These are phyloP conservation scores for Oplegnathus fasciatus DNA, from an alignment of 2,113 vertebrate genomes.

Conservation along the genomic window DNA sequence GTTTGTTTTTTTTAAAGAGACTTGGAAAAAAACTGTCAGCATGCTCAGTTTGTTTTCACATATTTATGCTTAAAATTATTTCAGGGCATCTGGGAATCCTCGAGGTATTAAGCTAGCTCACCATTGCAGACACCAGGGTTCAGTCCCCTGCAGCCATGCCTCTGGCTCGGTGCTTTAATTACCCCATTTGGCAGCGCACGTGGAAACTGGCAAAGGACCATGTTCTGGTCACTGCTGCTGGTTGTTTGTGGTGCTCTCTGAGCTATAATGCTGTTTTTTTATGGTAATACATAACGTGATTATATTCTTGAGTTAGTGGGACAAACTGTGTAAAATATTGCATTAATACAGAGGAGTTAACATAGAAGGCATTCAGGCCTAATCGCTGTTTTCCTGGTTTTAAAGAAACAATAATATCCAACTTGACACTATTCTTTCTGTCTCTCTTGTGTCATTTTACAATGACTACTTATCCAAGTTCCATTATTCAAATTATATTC, in stretches of 20 bases:
- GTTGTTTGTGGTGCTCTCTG: conserved; percentile 18
- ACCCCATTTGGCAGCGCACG: conserved; percentile 37
- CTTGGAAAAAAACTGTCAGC: neutral
- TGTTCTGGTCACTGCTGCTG: conserved; percentile 38
- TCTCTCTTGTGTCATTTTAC: conserved; percentile 10
- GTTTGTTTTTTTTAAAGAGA: neutral
- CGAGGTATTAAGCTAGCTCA: neutral
- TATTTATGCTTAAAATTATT: conserved; percentile 19
- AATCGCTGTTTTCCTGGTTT: neutral
- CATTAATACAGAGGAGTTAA: conserved; percentile 1
- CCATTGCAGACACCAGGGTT: conserved; percentile 15
- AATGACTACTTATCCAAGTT: neutral
- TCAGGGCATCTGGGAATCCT: conserved; percentile 5
- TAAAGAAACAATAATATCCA: conserved; percentile 3
- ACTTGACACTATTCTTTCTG: neutral
- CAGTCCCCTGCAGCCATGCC: conserved; percentile 50
- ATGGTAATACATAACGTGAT: conserved; percentile 19
- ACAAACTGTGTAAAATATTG: neutral
- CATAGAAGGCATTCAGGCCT: neutral
- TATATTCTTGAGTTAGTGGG: neutral
- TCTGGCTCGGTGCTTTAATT: conserved; percentile 50
- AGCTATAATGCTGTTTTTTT: conserved; percentile 21
- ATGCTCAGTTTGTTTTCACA: neutral
- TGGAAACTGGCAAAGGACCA: conserved; percentile 31
- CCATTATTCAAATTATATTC: conserved; percentile 2